Conservation (phyloP, 2,888 invertebrate genomes). For the Drosophila picticornis region DNA sequence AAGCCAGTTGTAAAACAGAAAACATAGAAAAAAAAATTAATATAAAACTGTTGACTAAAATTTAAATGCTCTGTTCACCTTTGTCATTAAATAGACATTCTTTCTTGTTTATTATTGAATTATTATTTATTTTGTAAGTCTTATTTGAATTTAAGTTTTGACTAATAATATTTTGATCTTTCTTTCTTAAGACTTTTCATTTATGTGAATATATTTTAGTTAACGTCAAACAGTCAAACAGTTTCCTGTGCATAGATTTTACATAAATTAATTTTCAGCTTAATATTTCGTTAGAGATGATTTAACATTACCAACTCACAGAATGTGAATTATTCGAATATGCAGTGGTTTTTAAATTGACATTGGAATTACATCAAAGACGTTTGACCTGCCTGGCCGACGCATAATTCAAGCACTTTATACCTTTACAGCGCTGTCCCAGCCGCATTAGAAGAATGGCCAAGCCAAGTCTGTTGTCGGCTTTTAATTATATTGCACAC, state of each 20-base stretch:
- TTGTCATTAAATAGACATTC: background rate
- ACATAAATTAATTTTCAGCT: too few relatives aligned
- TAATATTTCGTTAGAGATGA: background rate
- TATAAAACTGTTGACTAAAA: too few relatives aligned
- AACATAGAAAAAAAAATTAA: too few relatives aligned
- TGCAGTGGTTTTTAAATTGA: conserved; percentile 8
- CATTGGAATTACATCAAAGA: conserved; percentile 71
- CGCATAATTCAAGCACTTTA: conserved; percentile 58
- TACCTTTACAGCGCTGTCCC: conserved; percentile 71
- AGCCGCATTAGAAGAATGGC: conserved; percentile 73
- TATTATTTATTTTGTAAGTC: background rate
- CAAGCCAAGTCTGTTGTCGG: conserved; percentile 79
- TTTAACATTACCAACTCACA: background rate
- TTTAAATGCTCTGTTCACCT: background rate
- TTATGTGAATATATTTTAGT: background rate
- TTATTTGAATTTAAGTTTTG: background rate
- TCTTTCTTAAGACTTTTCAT: background rate
- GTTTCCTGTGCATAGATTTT: too few relatives aligned
- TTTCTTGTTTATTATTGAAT: background rate
- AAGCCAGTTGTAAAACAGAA: too few relatives aligned
- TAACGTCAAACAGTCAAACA: background rate
- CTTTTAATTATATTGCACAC: conserved; percentile 84
- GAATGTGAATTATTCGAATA: conserved; percentile 6
- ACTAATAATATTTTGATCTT: background rate
- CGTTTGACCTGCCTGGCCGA: conserved; percentile 43